Conservation (phyloP, 2,888 invertebrate species). For the Chrysina gloriosa region DNA sequence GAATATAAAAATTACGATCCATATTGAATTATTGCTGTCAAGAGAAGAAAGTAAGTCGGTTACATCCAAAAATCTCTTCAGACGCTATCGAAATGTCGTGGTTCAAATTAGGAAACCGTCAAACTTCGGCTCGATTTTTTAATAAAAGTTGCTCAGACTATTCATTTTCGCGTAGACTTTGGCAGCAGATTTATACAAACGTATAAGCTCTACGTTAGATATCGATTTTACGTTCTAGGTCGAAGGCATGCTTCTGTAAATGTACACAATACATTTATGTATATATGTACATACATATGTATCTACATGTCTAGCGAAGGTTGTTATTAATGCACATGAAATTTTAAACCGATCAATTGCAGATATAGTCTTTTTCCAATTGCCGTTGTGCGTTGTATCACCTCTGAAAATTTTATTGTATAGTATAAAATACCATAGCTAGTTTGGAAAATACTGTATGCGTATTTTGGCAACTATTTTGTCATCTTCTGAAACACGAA, state of each 20-base stretch:
- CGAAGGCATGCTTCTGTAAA: not conserved
- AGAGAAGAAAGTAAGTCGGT: slow-evolving; percentile 3
- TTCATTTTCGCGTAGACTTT: slow-evolving; percentile 13
- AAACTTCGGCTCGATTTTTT: slow-evolving; percentile 14
- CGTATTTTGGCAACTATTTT: too few relatives aligned
- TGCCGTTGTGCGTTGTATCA: not conserved
- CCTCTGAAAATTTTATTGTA: too few relatives aligned
- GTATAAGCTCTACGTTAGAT: not conserved
- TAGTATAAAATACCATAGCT: too few relatives aligned
- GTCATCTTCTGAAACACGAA: too few relatives aligned
- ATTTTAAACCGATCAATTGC: slow-evolving; percentile 12
- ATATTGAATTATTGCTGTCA: slow-evolving; percentile 17
- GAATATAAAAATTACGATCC: slow-evolving; percentile 6
- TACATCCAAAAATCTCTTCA: slow-evolving; percentile 8
- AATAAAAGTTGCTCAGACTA: slow-evolving; percentile 17
- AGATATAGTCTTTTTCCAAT: not conserved
- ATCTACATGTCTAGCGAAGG: not conserved
- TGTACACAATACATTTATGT: too few relatives aligned
- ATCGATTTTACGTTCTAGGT: slow-evolving; percentile 11
- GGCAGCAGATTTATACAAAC: not conserved
- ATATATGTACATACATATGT: too few relatives aligned
- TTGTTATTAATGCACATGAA: slow-evolving; percentile 1
- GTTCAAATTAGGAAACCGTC: slow-evolving; percentile 24
- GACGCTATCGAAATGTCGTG: slow-evolving; percentile 21
- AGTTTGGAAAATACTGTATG: too few relatives aligned